Percentiles rank a stretch among this genome's conserved stretches.
Conservation (phyloP, 2,797 vertebrate species). For the Cephalopachus bancanus region DNA sequence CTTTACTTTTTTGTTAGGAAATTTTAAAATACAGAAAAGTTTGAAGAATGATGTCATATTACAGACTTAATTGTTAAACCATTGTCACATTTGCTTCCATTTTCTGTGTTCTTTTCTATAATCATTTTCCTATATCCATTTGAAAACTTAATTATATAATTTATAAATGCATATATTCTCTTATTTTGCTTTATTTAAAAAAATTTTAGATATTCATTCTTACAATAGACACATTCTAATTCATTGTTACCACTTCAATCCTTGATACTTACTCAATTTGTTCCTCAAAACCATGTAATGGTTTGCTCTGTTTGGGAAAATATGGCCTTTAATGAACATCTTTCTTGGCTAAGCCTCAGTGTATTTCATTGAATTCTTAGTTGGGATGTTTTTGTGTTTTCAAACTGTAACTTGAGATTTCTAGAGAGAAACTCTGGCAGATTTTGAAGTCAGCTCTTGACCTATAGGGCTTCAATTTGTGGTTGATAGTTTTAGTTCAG, state of each 20-base stretch:
- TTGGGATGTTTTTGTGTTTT: conserved; percentile 54
- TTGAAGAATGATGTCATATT: conserved; percentile 35
- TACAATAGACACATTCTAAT: conserved; percentile 45
- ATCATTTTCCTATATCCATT: conserved; percentile 36
- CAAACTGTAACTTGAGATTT: conserved; percentile 56
- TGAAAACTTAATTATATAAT: conserved; percentile 61
- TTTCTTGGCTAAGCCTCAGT: conserved; percentile 50
- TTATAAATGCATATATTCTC: conserved; percentile 38
- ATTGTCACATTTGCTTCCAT: conserved; percentile 48
- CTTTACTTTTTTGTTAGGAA: conserved; percentile 61
- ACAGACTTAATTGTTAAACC: conserved; percentile 57
- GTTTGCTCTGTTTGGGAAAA: conserved; percentile 31
- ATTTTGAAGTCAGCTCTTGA: conserved; percentile 66
- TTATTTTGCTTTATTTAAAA: conserved; percentile 70
- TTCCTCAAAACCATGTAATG: conserved; percentile 48
- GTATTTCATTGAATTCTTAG: conserved; percentile 45
- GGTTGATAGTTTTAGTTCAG: conserved; percentile 66
- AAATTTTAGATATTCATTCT: conserved; percentile 22
- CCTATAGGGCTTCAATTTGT: conserved; percentile 41
- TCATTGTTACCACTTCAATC: conserved; percentile 34
- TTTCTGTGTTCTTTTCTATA: conserved; percentile 44
- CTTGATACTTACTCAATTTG: conserved; percentile 46
- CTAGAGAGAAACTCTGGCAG: conserved; percentile 46
- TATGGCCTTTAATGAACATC: not conserved
- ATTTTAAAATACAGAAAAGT: conserved; percentile 58